Percentiles rank a stretch among this genome's conserved stretches.
phyloP scores from a whole-genome alignment of 2,888 invertebrate species.

The Blastobasis lacticolella region DNA sequence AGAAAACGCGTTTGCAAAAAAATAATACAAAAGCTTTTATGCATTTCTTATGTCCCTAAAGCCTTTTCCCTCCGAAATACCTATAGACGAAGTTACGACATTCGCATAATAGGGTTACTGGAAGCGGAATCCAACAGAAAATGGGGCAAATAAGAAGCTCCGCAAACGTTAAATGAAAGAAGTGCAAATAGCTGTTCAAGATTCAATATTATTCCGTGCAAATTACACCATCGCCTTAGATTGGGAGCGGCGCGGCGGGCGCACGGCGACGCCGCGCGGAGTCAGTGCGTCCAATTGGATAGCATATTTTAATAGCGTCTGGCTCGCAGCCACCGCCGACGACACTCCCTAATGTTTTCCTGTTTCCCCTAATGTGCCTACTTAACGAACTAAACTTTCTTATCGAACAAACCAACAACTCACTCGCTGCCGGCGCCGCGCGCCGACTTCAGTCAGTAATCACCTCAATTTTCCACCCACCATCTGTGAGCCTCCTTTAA shows the following conservation, averaged over 20 bases:
- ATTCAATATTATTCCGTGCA: slow-evolving; percentile 46
- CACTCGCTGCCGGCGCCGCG: slow-evolving; percentile 26
- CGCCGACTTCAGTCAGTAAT: slow-evolving; percentile 23
- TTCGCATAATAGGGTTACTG: not conserved
- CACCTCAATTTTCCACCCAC: slow-evolving; percentile 28
- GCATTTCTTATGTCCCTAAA: no score
- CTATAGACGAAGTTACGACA: not conserved
- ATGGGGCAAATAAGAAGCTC: slow-evolving; percentile 6
- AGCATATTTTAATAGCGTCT: slow-evolving; percentile 66
- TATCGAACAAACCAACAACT: slow-evolving; percentile 63
- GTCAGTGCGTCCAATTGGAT: slow-evolving; percentile 57
- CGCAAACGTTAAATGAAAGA: slow-evolving; percentile 11
- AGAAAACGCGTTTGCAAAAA: not conserved
- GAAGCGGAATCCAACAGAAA: not conserved
- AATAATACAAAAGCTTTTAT: no score
- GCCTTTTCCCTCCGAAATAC: no score
- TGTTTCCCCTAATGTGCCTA: slow-evolving; percentile 67
- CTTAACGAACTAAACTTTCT: slow-evolving; percentile 70
- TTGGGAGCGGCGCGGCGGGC: slow-evolving; percentile 20
- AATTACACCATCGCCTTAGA: slow-evolving; percentile 40
- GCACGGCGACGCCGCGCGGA: slow-evolving; percentile 22
- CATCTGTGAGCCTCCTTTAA: not conserved
- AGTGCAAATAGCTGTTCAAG: slow-evolving; percentile 28
- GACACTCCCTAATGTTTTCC: slow-evolving; percentile 65
- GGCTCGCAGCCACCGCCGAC: slow-evolving; percentile 58